Evolutionary conservation across 2,113 vertebrate species (phyloP).

Genomic region (Takifugu flavidus): DNA sequence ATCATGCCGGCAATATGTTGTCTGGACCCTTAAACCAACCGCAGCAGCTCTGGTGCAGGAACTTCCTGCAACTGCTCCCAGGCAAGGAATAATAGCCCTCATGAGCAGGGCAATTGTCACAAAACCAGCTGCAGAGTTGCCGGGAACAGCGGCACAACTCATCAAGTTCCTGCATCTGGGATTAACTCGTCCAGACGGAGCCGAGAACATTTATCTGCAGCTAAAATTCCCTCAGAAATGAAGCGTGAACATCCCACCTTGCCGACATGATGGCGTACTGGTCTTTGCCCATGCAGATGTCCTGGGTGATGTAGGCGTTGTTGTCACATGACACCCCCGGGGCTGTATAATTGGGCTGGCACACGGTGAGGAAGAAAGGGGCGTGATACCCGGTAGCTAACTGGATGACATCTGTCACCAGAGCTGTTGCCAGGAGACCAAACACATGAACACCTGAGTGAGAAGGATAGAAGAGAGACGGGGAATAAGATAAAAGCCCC

Average conservation of each 20-base stretch:
- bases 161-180: no score
- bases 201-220: neutral
- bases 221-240: no score
- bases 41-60: neutral
- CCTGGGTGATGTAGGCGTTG: slow-evolving; percentile 91
- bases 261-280: slow-evolving; percentile 91
- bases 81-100: neutral
- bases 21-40: neutral
- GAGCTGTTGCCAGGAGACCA: slow-evolving; percentile 91
- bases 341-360: slow-evolving; percentile 94
- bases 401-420: slow-evolving; percentile 96
- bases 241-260: slow-evolving; percentile 54
- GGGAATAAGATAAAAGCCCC: slow-evolving; percentile 32
- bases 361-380: slow-evolving; percentile 96
- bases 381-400: slow-evolving; percentile 93
- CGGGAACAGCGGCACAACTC: no score
- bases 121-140: neutral
- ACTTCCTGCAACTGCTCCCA: neutral
- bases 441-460: slow-evolving; percentile 91
- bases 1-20: no score
- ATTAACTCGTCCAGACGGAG: neutral
- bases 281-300: slow-evolving; percentile 91
- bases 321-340: slow-evolving; percentile 88
- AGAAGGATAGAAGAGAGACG: slow-evolving; percentile 4
- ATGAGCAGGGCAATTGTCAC: neutral